These are phyloP conservation scores for Magallana gigas DNA, from an alignment of 1,140 invertebrate species.

Conservation along the genomic window DNA sequence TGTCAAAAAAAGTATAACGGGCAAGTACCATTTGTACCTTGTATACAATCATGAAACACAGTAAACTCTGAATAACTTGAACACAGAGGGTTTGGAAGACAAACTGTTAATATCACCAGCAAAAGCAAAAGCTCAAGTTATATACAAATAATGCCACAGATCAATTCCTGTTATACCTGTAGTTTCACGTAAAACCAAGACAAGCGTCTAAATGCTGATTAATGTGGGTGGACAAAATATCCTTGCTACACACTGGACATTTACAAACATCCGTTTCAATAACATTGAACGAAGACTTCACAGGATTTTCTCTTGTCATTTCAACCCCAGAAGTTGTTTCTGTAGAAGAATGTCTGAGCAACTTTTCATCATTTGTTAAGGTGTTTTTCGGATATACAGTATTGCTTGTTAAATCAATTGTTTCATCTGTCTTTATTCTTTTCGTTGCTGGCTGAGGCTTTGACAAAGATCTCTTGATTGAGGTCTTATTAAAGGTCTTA, in stretches of 20 bases:
- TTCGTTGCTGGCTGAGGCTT: constrained; percentile 21
- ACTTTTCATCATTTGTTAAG: neutral
- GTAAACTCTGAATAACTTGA: too few species aligned
- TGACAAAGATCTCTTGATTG: constrained; percentile 26
- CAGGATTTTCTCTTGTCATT: neutral
- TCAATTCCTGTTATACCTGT: too few species aligned
- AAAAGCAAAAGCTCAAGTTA: too few species aligned
- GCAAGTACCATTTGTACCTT: too few species aligned
- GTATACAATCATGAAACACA: too few species aligned
- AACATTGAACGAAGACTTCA: neutral
- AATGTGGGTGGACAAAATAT: constrained; percentile 41
- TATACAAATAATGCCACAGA: too few species aligned
- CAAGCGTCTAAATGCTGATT: constrained; percentile 57
- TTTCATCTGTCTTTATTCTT: constrained; percentile 1
- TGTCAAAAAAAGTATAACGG: too few species aligned
- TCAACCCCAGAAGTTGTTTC: neutral
- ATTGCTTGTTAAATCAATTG: constrained; percentile 13
- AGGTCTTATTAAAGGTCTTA: neutral
- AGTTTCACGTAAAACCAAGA: constrained; percentile 25
- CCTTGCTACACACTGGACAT: constrained; percentile 56
- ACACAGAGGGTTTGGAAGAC: too few species aligned
- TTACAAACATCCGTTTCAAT: constrained; percentile 13
- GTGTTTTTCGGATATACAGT: neutral
- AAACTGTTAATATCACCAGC: too few species aligned
- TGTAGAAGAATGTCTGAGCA: neutral